Evolutionary conservation across 2,797 vertebrate species (phyloP).

Genomic region (Nasua narica): DNA sequence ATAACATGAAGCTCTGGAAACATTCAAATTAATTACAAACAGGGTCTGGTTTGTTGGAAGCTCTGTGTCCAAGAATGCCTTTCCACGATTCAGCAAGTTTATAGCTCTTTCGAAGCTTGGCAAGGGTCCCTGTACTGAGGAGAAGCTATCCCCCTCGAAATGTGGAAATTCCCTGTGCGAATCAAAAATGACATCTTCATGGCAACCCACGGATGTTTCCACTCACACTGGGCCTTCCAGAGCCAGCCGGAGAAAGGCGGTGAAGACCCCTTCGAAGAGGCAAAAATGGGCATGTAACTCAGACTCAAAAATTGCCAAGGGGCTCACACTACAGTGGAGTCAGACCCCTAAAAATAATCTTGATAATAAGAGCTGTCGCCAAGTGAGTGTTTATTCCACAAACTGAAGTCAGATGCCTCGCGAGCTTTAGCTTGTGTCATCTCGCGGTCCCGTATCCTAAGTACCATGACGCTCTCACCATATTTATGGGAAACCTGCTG

Average conservation of each 20-base stretch:
- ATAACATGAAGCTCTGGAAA: conserved; percentile 58
- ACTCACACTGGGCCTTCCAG: neutral
- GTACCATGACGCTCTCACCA: neutral
- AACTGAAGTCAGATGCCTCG: neutral
- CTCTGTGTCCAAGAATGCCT: conserved; percentile 63
- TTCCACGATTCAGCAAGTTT: conserved; percentile 69
- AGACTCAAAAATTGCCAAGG: neutral
- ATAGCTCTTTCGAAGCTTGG: conserved; percentile 57
- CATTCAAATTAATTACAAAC: conserved; percentile 73
- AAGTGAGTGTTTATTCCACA: neutral
- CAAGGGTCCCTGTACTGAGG: conserved; percentile 35
- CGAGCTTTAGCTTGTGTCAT: neutral
- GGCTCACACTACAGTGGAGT: neutral
- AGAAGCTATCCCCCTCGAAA: conserved; percentile 36
- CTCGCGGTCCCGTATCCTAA: neutral
- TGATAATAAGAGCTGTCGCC: neutral
- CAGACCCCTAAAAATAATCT: neutral
- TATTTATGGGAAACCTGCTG: neutral
- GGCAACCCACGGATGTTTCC: conserved; percentile 30
- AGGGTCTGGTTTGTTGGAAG: conserved; percentile 59
- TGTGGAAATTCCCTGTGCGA: conserved; percentile 23
- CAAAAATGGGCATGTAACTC: neutral
- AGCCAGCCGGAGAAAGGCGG: neutral
- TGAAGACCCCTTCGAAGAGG: neutral
- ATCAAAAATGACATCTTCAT: conserved; percentile 56